Conservation (phyloP, 2,797 vertebrate genomes). For the Cossypha polioptera region DNA sequence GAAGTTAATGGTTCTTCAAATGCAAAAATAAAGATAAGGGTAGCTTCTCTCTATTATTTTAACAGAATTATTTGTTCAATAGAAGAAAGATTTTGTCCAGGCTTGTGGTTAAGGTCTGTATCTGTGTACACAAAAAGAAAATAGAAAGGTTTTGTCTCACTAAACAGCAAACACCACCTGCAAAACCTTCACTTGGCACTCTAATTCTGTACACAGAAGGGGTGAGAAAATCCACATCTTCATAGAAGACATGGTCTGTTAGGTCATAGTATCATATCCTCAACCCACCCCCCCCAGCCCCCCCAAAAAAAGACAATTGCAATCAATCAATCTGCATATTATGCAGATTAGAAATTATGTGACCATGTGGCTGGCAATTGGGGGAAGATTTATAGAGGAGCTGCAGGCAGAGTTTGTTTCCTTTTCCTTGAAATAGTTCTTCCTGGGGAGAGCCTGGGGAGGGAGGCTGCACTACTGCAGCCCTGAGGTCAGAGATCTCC, state of each 20-base stretch:
- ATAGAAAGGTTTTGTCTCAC: neutral
- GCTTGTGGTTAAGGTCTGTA: neutral
- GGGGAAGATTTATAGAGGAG: neutral
- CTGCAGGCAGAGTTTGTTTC: neutral
- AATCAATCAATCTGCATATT: neutral
- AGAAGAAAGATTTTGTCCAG: neutral
- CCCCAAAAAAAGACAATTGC: neutral
- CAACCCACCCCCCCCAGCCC: too few species aligned
- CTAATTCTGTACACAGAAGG: neutral
- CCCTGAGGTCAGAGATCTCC: neutral
- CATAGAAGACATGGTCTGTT: neutral
- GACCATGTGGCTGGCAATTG: neutral
- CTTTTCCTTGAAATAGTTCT: neutral
- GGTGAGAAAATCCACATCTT: neutral
- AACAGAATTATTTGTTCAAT: neutral
- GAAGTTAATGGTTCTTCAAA: constrained; percentile 39
- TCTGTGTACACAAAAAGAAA: neutral
- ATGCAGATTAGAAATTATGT: neutral
- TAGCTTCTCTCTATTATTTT: neutral
- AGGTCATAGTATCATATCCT: neutral
- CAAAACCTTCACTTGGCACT: neutral
- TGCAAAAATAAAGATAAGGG: constrained; percentile 2
- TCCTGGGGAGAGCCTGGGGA: neutral
- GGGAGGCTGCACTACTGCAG: neutral
- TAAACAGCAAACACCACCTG: neutral